phyloP scores from a whole-genome alignment of 2,113 vertebrate species.

The Forbesichthys agassizii region DNA sequence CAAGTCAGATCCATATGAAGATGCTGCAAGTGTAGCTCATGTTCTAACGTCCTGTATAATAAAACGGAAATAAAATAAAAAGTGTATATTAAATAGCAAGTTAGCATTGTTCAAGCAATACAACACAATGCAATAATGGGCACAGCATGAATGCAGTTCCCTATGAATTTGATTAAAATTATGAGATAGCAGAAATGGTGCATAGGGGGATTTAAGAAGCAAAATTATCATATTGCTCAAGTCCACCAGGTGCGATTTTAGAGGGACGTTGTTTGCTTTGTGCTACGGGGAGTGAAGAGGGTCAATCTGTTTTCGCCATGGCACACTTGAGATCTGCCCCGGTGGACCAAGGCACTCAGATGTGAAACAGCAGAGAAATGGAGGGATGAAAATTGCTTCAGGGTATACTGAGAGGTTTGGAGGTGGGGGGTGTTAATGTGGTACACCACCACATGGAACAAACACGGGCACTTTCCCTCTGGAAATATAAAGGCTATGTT shows the following conservation, averaged over 20 bases:
- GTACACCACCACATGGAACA: conserved; percentile 34
- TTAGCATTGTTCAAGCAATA: not conserved
- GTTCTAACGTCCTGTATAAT: too few relatives aligned
- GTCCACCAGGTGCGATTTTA: conserved; percentile 42
- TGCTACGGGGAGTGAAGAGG: conserved; percentile 54
- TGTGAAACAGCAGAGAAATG: conserved; percentile 34
- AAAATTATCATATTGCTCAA: conserved; percentile 57
- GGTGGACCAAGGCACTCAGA: conserved; percentile 40
- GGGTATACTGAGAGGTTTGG: conserved; percentile 22
- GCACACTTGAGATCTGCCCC: conserved; percentile 51
- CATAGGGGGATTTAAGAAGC: not conserved
- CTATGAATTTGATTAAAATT: conserved; percentile 7
- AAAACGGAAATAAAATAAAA: too few relatives aligned
- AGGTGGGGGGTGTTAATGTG: conserved; percentile 46
- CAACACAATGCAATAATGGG: not conserved
- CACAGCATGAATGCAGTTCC: conserved; percentile 9
- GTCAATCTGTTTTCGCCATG: conserved; percentile 63
- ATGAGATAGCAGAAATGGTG: not conserved
- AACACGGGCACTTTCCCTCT: conserved; percentile 40
- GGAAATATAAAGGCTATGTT: conserved; percentile 45
- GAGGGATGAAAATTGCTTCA: conserved; percentile 39
- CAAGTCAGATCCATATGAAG: too few relatives aligned
- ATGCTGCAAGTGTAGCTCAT: too few relatives aligned
- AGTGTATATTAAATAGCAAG: too few relatives aligned
- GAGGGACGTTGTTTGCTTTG: conserved; percentile 61